Base-by-base conservation (phyloP, 2,113 vertebrate genomes). In the Drymodes brunneopygia region DNA sequence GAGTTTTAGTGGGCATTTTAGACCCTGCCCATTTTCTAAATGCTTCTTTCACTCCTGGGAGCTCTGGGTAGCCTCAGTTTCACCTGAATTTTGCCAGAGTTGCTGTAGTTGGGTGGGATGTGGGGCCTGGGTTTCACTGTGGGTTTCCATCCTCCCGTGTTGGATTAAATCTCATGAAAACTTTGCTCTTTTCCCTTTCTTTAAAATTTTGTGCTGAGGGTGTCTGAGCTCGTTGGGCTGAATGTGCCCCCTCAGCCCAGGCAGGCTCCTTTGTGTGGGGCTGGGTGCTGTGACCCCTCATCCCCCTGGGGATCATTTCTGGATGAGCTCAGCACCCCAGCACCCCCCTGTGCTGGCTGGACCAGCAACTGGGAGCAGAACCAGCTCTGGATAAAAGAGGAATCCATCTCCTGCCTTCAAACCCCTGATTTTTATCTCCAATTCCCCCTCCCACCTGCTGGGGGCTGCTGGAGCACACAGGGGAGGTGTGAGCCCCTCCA, bases 191-290 rank as follows among this genome's bases (percentile, higher is more conserved):
- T 21, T 28, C 25, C 19, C 45, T 33, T n/a, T 44, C 18, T 54
- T 42, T 42, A 40, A 40, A 48, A n/a, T 42, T 27, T 47, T 38
- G 74, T 51, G 22, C 74, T 53, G 57, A 28, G 25, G 19, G 5
- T 25, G 9, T 12, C 58, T 1, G 3, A 54, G n/a, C 72, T 57
- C 0, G 0, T 10, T 0, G 3, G 54, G 54, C 10, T 57, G 81
- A 64, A 15, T 1, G 9, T 65, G 45, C 24, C 44, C 67, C 57
- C 6, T 5, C 31, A 48, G n/a, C 47, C 31, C 31, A 18, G 8
- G 4, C 2, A 0, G n/a, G 44, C 33, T 65, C 16, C 48, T 78
- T 6, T 19, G 8, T 2, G 4, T 14, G 42, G 48, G 7, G 14
- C 31, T 89, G 77, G 31, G 15, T 20, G 58, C 48, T 56, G 60